Percentiles rank a stretch among this genome's conserved stretches.
phyloP scores from a whole-genome alignment of 2,113 vertebrate genomes.

The Eretmochelys imbricata region DNA sequence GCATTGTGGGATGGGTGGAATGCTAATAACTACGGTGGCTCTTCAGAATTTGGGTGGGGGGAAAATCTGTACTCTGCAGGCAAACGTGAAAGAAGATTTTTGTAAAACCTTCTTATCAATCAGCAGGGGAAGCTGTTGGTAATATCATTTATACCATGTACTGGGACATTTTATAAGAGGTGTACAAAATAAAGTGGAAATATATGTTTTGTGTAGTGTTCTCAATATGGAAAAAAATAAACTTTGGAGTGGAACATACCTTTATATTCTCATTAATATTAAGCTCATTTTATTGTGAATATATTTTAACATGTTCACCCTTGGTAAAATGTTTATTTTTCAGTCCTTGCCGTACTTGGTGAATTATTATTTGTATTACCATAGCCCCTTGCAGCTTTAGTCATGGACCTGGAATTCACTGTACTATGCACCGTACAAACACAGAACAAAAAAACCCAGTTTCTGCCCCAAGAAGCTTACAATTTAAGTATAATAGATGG shows the following conservation, averaged over 20 bases:
- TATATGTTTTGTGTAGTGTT: background rate
- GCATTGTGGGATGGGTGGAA: background rate
- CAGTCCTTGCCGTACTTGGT: background rate
- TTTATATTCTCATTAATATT: rapidly evolving
- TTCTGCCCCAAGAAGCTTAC: background rate
- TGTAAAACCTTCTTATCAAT: background rate
- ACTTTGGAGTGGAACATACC: background rate
- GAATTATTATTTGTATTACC: background rate
- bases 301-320: background rate
- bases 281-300: background rate
- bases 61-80: background rate
- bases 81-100: background rate
- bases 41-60: background rate
- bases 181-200: background rate
- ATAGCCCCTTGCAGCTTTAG: background rate
- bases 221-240: background rate
- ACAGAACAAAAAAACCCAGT: background rate
- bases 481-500: background rate
- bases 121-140: background rate
- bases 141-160: background rate
- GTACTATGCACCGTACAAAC: background rate
- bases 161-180: background rate
- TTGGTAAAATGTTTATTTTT: background rate
- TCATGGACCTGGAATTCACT: background rate
- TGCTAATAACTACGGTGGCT: background rate